Conservation (phyloP, 2,888 invertebrate genomes). For the Fragum fragum region DNA sequence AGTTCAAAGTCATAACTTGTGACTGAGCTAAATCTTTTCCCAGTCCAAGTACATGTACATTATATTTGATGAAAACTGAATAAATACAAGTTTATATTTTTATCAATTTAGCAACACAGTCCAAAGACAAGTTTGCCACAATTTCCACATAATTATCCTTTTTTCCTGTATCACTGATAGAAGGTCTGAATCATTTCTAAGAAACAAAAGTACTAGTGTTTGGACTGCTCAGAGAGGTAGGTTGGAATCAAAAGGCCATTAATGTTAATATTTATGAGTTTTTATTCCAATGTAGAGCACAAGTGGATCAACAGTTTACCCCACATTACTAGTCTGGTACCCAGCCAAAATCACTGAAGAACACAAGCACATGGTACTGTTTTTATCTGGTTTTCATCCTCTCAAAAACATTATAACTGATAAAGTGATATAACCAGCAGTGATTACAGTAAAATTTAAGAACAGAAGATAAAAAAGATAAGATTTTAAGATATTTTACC, state of each 20-base stretch:
- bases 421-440: not conserved
- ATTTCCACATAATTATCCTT: not conserved
- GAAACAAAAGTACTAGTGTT: not conserved
- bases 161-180: not conserved
- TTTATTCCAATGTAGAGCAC: slow-evolving; percentile 15
- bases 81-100: no score
- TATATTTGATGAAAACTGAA: no score
- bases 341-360: slow-evolving; percentile 20
- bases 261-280: slow-evolving; percentile 21
- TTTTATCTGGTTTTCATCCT: slow-evolving; percentile 10
- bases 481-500: not conserved
- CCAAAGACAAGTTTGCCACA: no score
- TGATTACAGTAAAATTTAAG: not conserved
- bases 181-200: not conserved
- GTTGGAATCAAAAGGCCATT: slow-evolving; percentile 18
- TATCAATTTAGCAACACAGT: no score
- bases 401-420: slow-evolving; percentile 4
- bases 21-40: no score
- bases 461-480: not conserved
- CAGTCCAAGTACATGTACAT: no score
- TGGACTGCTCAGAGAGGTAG: not conserved
- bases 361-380: not conserved
- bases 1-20: no score
- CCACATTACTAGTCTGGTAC: slow-evolving; percentile 3
- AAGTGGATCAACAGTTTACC: slow-evolving; percentile 25